Evolutionary conservation across 1,140 invertebrate genomes (phyloP).

Genomic region (Mesaphorura yosii): DNA sequence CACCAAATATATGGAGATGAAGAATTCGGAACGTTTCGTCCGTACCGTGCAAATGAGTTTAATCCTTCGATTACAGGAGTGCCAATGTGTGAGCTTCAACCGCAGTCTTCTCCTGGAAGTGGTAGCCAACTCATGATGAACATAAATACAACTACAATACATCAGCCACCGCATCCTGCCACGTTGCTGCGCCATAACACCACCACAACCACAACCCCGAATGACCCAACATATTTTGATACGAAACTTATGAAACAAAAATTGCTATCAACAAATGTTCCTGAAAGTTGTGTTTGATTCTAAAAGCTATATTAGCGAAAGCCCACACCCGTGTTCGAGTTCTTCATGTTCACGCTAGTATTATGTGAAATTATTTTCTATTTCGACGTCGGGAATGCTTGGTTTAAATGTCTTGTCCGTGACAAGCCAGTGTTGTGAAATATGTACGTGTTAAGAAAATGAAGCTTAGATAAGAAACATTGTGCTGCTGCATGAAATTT

Average conservation of each 20-base stretch:
- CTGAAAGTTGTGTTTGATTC: constrained; percentile 30
- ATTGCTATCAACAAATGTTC: constrained; percentile 29
- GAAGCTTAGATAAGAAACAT: too few species aligned
- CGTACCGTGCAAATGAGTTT: not conserved
- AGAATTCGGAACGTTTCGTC: constrained; percentile 1
- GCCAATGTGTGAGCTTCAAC: constrained; percentile 27
- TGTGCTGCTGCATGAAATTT: too few species aligned
- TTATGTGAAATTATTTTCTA: too few species aligned
- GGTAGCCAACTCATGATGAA: too few species aligned
- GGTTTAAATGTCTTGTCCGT: too few species aligned
- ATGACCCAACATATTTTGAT: constrained; percentile 30
- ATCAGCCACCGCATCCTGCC: too few species aligned
- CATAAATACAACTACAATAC: too few species aligned
- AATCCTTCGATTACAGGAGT: constrained; percentile 4
- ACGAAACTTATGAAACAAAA: constrained; percentile 31
- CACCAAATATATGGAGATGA: constrained; percentile 2
- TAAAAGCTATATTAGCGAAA: not conserved
- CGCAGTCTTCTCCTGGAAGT: not conserved
- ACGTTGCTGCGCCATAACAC: too few species aligned
- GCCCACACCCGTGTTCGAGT: not conserved
- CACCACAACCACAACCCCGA: constrained; percentile 4
- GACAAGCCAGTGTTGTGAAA: too few species aligned
- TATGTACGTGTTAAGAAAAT: too few species aligned
- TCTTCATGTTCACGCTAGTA: too few species aligned
- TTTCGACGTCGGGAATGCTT: too few species aligned